A percentile compares a stretch with the other conserved stretches of the same genome.
Conservation (phyloP, 1,140 invertebrate species). For the Tetramorium simillimum region DNA sequence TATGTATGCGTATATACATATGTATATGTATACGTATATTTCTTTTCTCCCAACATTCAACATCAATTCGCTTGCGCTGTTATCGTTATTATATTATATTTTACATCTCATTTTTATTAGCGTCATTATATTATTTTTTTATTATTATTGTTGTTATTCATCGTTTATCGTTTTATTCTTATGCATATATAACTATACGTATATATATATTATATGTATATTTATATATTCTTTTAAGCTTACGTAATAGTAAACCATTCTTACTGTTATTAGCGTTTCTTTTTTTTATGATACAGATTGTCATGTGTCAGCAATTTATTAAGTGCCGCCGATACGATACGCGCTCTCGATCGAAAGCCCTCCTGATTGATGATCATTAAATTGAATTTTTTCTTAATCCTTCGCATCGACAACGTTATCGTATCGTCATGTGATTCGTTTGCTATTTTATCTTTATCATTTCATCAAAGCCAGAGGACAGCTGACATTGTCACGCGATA, state of each 20-base stretch:
- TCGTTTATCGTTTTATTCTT: constrained; percentile 61
- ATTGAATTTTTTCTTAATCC: neutral
- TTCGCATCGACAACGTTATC: neutral
- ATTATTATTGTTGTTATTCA: constrained; percentile 67
- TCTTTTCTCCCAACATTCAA: constrained; percentile 79
- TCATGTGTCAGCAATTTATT: constrained; percentile 77
- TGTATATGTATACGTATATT: constrained; percentile 52
- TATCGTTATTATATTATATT: constrained; percentile 65
- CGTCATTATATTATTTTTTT: constrained; percentile 56
- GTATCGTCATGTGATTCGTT: neutral
- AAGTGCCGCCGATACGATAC: constrained; percentile 51
- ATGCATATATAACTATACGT: constrained; percentile 38
- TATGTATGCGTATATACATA: constrained; percentile 74
- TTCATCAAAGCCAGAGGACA: neutral
- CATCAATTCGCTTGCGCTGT: constrained; percentile 78
- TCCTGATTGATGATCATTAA: constrained; percentile 7
- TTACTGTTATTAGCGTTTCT: constrained; percentile 65
- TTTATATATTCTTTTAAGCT: constrained; percentile 66
- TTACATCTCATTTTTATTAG: constrained; percentile 51
- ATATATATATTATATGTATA: constrained; percentile 55
- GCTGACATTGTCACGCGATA: neutral
- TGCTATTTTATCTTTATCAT: neutral
- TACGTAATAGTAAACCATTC: constrained; percentile 58
- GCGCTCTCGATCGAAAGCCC: neutral
- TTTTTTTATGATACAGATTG: constrained; percentile 81